Conservation (phyloP, 1,140 invertebrate genomes). For the Cherax destructor region DNA sequence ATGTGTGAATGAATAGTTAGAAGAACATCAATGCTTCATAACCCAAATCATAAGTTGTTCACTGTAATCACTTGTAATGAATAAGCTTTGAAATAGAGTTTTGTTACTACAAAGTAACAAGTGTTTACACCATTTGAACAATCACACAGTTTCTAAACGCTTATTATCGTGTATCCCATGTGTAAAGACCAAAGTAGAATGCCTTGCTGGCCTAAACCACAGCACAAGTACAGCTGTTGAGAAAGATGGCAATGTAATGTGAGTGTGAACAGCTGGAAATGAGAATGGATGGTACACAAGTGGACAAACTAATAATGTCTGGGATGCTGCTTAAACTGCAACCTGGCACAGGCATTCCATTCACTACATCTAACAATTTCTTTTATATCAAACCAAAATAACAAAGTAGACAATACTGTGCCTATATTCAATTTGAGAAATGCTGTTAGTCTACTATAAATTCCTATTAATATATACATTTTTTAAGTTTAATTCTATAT, state of each 20-base stretch:
- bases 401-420: too few relatives aligned
- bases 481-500: too few relatives aligned
- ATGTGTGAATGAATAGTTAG: conserved; percentile 6
- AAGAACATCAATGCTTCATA: conserved; percentile 5
- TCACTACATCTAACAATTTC: too few relatives aligned
- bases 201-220: background rate
- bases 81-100: background rate
- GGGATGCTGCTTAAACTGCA: background rate
- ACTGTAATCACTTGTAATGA: background rate
- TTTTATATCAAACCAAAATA: too few relatives aligned
- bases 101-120: background rate
- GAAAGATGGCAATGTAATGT: background rate
- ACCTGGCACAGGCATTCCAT: too few relatives aligned
- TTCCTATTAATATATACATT: too few relatives aligned
- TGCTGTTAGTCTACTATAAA: too few relatives aligned
- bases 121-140: background rate
- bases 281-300: background rate
- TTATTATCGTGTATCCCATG: background rate
- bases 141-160: background rate
- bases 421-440: too few relatives aligned
- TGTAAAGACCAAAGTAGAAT: background rate
- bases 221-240: background rate
- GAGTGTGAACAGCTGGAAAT: background rate
- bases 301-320: background rate
- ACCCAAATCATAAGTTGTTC: background rate